Percentiles rank a stretch among this genome's conserved stretches.
Conservation (phyloP, 2,113 vertebrate species). For the Monopterus albus region DNA sequence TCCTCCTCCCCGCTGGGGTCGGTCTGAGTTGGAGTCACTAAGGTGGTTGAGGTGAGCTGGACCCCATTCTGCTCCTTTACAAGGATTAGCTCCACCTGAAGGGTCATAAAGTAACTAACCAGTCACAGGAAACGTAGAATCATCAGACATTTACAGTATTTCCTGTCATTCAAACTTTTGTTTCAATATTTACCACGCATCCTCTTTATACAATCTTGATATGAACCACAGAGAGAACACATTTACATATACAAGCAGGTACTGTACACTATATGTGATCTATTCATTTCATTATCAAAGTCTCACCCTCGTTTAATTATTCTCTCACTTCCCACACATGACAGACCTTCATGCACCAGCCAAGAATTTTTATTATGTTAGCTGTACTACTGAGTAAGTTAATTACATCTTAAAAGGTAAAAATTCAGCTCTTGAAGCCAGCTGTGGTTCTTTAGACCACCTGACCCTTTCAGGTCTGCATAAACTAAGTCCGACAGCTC, state of each 20-base stretch:
- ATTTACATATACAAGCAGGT: neutral
- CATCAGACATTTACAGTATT: neutral
- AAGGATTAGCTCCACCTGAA: conserved; percentile 86
- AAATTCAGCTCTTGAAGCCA: neutral
- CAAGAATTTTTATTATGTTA: neutral
- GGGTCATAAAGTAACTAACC: neutral
- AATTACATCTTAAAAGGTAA: neutral
- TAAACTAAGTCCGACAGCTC: too few species aligned
- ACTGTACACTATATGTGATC: neutral
- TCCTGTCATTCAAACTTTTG: neutral
- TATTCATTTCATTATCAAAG: too few species aligned
- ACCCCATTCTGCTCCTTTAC: conserved; percentile 92
- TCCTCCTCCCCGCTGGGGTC: conserved; percentile 75
- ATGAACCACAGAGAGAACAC: neutral
- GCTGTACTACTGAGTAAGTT: neutral
- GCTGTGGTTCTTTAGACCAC: too few species aligned
- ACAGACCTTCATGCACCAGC: neutral
- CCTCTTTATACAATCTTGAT: neutral
- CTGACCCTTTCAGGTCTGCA: too few species aligned
- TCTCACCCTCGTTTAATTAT: neutral
- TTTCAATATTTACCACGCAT: neutral
- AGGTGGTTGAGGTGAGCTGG: conserved; percentile 86
- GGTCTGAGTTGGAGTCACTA: conserved; percentile 76
- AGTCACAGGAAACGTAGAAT: neutral
- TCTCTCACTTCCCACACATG: conserved; percentile 1